Conservation (phyloP, 30 jellyfish, hydroid and myxozoan genomes). For the Aurelia sp. region DNA sequence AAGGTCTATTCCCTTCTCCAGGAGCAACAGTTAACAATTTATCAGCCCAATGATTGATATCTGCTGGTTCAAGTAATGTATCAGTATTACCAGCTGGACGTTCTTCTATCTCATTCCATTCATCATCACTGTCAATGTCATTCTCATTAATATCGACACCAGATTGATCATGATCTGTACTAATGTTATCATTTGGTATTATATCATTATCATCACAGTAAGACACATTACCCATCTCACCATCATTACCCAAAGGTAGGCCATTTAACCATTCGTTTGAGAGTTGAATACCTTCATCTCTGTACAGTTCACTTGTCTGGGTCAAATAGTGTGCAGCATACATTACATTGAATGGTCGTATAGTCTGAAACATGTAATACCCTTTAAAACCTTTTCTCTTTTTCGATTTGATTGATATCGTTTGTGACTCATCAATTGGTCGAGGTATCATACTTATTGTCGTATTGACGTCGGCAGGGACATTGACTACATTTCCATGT, state of each 20-base stretch:
- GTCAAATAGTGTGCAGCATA: constrained; percentile 41
- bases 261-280: constrained; percentile 1
- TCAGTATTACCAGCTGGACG: constrained; percentile 32
- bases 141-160: neutral
- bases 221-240: too few relatives aligned
- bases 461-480: constrained; percentile 55
- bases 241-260: too few relatives aligned
- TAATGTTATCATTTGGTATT: neutral
- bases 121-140: constrained; percentile 13
- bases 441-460: constrained; percentile 17
- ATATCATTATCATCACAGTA: neutral
- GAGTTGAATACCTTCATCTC: constrained; percentile 13
- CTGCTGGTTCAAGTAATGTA: constrained; percentile 17
- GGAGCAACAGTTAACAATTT: constrained; percentile 29
- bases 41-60: neutral
- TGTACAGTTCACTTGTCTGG: constrained; percentile 5
- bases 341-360: constrained; percentile 14
- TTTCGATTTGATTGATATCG: constrained; percentile 16
- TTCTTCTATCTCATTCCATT: constrained; percentile 35
- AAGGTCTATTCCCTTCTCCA: constrained; percentile 51
- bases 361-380: constrained; percentile 6
- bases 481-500: constrained; percentile 63
- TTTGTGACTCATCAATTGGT: constrained; percentile 27
- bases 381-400: neutral
- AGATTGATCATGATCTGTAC: neutral